Percentiles rank a stretch among this genome's conserved stretches.
Evolutionary conservation across 1,140 invertebrate species (phyloP).

Genomic region (Pentalonia nigronervosa): DNA sequence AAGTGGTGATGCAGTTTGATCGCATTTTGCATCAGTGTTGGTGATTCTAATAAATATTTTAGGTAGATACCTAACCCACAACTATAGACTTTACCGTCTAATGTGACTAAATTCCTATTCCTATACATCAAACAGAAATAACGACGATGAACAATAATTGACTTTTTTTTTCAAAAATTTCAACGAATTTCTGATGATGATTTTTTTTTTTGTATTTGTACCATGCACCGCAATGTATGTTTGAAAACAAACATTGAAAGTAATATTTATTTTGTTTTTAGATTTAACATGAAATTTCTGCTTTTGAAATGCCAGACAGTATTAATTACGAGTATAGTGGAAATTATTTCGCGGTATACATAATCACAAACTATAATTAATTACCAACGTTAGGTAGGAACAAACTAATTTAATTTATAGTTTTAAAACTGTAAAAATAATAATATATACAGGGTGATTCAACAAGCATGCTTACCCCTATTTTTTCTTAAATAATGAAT

Average conservation of each 20-base stretch:
- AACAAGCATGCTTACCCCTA: no score
- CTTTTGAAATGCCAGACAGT: not conserved
- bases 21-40: not conserved
- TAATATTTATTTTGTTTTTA: not conserved
- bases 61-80: no score
- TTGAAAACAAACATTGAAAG: not conserved
- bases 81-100: no score
- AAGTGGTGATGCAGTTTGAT: not conserved
- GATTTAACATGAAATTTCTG: not conserved
- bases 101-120: not conserved
- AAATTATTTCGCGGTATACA: not conserved
- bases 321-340: not conserved
- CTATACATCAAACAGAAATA: not conserved
- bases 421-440: conserved; percentile 5
- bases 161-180: not conserved
- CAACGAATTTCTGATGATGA: not conserved
- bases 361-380: conserved; percentile 9
- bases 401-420: conserved; percentile 28
- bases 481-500: no score
- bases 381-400: conserved; percentile 6
- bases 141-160: not conserved
- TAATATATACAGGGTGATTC: not conserved
- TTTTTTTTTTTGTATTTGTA: not conserved
- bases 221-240: not conserved
- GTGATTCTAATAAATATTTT: not conserved